phyloP scores from a whole-genome alignment of 2,797 vertebrate species.

The Pteropus rufus region DNA sequence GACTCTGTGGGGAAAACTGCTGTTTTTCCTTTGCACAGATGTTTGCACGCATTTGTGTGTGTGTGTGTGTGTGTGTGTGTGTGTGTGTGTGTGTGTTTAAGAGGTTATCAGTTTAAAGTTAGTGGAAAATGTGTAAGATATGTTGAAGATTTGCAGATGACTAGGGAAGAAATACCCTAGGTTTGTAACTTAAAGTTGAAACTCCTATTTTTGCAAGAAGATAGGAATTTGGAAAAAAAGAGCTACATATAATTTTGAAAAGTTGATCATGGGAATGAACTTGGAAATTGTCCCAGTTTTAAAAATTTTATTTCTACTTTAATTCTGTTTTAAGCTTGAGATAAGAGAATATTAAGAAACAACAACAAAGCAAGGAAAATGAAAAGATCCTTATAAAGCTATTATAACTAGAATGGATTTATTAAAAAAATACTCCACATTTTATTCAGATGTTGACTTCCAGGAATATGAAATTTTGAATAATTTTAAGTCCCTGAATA shows the following conservation, averaged over 20 bases:
- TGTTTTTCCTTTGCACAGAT: neutral
- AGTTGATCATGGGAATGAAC: neutral
- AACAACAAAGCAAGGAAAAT: neutral
- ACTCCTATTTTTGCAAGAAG: neutral
- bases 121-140: neutral
- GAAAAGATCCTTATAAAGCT: neutral
- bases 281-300: conserved; percentile 28
- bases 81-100: neutral
- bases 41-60: neutral
- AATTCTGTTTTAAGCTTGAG: conserved; percentile 9
- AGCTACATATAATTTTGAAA: neutral
- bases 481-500: neutral
- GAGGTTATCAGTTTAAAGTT: neutral
- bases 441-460: neutral
- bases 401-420: neutral
- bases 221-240: neutral
- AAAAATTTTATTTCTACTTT: neutral
- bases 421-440: neutral
- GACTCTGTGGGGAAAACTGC: neutral
- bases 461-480: neutral
- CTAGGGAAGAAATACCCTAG: neutral
- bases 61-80: neutral
- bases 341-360: neutral
- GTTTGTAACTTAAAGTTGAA: neutral
- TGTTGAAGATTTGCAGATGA: neutral